Evolutionary conservation across 2,797 vertebrate species (phyloP).

Genomic region (Aeoliscus strigatus): DNA sequence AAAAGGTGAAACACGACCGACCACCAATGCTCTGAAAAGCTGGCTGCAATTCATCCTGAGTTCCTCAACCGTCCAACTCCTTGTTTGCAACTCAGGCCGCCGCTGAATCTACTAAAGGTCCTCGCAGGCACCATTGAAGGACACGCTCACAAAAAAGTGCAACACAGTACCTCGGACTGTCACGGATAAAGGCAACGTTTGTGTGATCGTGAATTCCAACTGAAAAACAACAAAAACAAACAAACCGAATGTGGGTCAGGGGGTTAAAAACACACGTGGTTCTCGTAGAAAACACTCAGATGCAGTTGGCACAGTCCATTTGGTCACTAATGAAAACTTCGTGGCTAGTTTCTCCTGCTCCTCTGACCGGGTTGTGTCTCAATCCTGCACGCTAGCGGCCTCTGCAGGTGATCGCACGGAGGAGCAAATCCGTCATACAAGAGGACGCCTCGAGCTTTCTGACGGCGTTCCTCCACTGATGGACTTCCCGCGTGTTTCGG

Average conservation of each 20-base stretch:
- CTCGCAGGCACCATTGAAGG: constrained; percentile 47
- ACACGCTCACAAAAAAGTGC: constrained; percentile 61
- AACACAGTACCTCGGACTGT: constrained; percentile 56
- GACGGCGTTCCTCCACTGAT: constrained; percentile 2
- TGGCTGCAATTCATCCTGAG: constrained; percentile 38
- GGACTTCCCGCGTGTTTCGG: constrained; percentile 25
- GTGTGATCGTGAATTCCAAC: constrained; percentile 34
- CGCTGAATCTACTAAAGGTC: constrained; percentile 13
- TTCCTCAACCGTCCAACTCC: constrained; percentile 16
- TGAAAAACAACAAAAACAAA: constrained; percentile 15
- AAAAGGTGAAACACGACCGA: constrained; percentile 11
- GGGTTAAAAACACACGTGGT: constrained; percentile 46
- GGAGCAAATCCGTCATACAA: constrained; percentile 16
- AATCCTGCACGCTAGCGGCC: constrained; percentile 37
- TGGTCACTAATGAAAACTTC: constrained; percentile 76
- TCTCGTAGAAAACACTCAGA: constrained; percentile 70
- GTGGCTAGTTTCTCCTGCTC: constrained; percentile 49
- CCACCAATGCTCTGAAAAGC: constrained; percentile 30
- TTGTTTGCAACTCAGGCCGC: constrained; percentile 37
- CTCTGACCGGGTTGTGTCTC: constrained; percentile 3
- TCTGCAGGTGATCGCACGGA: constrained; percentile 19
- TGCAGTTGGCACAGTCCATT: constrained; percentile 80
- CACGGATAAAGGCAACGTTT: constrained; percentile 69
- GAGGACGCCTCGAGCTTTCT: constrained; percentile 10
- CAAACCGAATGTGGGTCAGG: neutral